Base-by-base conservation (phyloP, 2,888 invertebrate species). In the Calliphora vomitoria region DNA sequence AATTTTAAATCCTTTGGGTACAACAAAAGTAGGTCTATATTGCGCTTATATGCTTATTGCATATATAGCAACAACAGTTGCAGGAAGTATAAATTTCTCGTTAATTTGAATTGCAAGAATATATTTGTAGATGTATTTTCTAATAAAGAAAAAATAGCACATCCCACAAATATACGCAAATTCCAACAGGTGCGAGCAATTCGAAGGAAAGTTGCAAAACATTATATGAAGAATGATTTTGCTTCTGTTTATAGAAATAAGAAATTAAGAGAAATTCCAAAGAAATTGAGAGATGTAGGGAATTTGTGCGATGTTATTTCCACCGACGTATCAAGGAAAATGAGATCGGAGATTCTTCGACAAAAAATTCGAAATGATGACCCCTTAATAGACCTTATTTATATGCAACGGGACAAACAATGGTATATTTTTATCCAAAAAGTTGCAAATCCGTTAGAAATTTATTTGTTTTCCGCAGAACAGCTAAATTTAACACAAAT, bases 1-100 rank as follows among this genome's bases (percentile, higher is more conserved):
- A 69, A 69, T 69, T 69, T 50, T 69, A 69, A 50, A 8, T 38
- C 18, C 2, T 25, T 11, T 50, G 69, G 50, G 1, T 69, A 18
- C 8, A 64, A 31, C 1, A 53, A 31, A 50, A 50, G 1, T 15
- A 3, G 25, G 8, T n/a, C 25, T 11, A 47, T 25, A 10, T 4
- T 44, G 13, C 68, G 68, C 1, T 11, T 68, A 4, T 68, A 25
- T 68, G 68, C 3, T 3, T 25, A 47, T 11, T 68, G 47, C 41
- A 66, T 66, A 1, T 18, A 66, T 66, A 15, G 3, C n/a, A 41
- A 44, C 10, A 58, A 18, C 18, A 4, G 13, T 6, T 66, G 44
- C 4, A 35, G 8, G 8, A 18, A 13, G 4, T 68, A 68, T 20
- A 68, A 68, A 47, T 68, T 68, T 44, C 47, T 68, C 5, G 35